These are phyloP conservation scores for Drosophila biarmipes DNA, from an alignment of 1,140 invertebrate genomes.

Conservation along the genomic window DNA sequence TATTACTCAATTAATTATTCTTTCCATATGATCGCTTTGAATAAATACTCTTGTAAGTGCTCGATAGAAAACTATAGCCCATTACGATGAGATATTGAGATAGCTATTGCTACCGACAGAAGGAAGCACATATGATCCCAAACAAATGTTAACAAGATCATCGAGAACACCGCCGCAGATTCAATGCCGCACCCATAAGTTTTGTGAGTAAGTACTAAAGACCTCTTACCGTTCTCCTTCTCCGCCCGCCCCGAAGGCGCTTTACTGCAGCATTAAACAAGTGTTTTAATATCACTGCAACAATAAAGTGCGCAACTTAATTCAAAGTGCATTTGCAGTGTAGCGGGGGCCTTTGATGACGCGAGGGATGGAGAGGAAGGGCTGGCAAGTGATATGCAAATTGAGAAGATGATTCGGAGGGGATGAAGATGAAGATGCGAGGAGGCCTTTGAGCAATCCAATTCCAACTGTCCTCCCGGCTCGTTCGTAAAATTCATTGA, in stretches of 20 bases:
- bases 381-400: constrained; percentile 20
- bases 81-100: neutral
- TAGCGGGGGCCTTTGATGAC: constrained; percentile 17
- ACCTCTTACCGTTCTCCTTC: constrained; percentile 10
- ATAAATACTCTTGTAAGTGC: neutral
- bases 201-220: constrained; percentile 13
- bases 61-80: neutral
- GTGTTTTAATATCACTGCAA: constrained; percentile 32
- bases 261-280: constrained; percentile 25
- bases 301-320: constrained; percentile 43
- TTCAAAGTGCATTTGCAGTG: constrained; percentile 28
- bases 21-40: neutral
- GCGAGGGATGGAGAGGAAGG: constrained; percentile 7
- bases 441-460: constrained; percentile 37
- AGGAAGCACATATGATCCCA: neutral
- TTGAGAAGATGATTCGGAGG: constrained; percentile 20
- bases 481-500: constrained; percentile 66
- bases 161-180: neutral
- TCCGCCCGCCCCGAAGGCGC: neutral
- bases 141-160: constrained; percentile 5
- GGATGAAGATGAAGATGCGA: constrained; percentile 11
- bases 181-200: constrained; percentile 22
- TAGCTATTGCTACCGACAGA: neutral
- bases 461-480: constrained; percentile 56
- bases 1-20: constrained; percentile 5